A percentile compares a stretch with the other conserved stretches of the same genome.
These are phyloP conservation scores for Peucedramus taeniatus DNA, from an alignment of 2,113 vertebrate species.

Conservation along the genomic window DNA sequence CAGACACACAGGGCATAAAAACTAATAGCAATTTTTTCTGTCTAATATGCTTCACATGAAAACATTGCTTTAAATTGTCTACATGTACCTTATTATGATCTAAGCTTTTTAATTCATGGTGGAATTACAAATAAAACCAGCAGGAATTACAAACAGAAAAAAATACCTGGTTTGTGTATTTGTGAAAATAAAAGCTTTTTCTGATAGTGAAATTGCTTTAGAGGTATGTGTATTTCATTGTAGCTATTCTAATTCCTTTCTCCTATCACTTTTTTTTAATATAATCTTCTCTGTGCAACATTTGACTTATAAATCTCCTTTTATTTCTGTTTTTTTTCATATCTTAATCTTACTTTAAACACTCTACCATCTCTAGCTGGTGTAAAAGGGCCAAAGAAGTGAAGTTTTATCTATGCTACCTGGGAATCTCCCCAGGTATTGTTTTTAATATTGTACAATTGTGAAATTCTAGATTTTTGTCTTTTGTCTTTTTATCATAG, in stretches of 20 bases:
- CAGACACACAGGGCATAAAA: neutral
- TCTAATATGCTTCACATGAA: neutral
- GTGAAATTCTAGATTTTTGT: neutral
- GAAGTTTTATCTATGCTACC: neutral
- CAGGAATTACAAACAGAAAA: neutral
- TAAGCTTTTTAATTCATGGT: neutral
- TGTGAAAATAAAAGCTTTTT: conserved; percentile 20
- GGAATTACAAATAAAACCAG: neutral
- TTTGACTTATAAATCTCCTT: neutral
- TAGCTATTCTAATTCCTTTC: neutral
- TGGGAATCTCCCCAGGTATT: neutral
- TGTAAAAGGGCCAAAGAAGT: neutral
- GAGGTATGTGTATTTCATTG: neutral
- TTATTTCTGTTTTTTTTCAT: neutral
- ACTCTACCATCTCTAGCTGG: neutral
- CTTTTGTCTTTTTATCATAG: neutral
- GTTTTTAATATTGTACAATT: neutral
- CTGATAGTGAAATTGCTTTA: neutral
- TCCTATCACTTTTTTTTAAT: neutral
- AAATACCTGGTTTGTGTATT: neutral
- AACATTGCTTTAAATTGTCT: neutral
- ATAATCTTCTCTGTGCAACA: neutral
- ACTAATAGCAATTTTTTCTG: neutral
- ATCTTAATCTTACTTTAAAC: neutral
- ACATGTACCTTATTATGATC: neutral